Evolutionary conservation across 2,797 vertebrate genomes (phyloP).

Genomic region (Myotis planiceps): DNA sequence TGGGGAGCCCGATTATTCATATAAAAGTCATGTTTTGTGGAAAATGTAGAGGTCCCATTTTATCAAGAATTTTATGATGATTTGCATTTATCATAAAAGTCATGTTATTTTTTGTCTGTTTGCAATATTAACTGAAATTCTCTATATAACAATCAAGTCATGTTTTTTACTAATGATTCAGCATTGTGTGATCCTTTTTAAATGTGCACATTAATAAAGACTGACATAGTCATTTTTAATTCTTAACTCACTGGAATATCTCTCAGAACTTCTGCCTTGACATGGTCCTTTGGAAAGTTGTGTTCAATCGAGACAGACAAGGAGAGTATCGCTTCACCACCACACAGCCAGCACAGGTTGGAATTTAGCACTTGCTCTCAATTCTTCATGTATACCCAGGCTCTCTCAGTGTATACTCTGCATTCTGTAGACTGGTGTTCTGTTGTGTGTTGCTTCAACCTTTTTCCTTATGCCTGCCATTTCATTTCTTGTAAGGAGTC

Average conservation of each 20-base stretch:
- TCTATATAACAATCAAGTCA: conserved; percentile 26
- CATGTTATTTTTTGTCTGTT: conserved; percentile 42
- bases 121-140: conserved; percentile 37
- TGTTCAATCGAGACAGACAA: conserved; percentile 98
- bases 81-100: conserved; percentile 42
- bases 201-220: conserved; percentile 83
- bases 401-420: conserved; percentile 60
- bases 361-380: conserved; percentile 89
- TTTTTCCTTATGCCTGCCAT: conserved; percentile 14
- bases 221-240: conserved; percentile 91
- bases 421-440: neutral
- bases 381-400: conserved; percentile 77
- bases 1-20: neutral
- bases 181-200: conserved; percentile 75
- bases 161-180: conserved; percentile 60
- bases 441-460: conserved; percentile 35
- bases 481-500: conserved; percentile 31
- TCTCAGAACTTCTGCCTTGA: conserved; percentile 99
- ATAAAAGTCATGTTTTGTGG: conserved; percentile 6
- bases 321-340: conserved; percentile 93
- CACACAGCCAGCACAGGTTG: conserved; percentile 96
- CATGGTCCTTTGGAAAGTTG: conserved; percentile 98
- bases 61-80: conserved; percentile 31
- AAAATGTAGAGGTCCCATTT: conserved; percentile 15
- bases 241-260: conserved; percentile 92